Percentiles rank a stretch among this genome's conserved stretches.
These are phyloP conservation scores for Myopa tessellatipennis DNA, from an alignment of 2,888 invertebrate genomes.

Conservation along the genomic window DNA sequence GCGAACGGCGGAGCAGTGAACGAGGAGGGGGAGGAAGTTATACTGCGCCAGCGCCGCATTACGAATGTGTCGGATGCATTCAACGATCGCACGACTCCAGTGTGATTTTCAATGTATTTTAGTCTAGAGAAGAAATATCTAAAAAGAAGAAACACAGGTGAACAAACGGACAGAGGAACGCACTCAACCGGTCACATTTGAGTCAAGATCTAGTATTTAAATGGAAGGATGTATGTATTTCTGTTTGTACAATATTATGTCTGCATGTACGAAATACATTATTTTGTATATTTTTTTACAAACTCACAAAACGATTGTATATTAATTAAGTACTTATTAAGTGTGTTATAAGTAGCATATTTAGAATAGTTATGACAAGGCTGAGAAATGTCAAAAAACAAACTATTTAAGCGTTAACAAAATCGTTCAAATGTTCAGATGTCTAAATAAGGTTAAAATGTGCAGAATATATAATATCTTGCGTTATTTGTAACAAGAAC, in stretches of 20 bases:
- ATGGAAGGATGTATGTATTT: background rate
- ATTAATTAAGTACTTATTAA: background rate
- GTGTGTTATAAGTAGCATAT: background rate
- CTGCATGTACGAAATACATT: background rate
- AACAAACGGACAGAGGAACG: background rate
- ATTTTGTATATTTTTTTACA: constrained; percentile 27
- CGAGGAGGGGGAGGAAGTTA: constrained; percentile 43
- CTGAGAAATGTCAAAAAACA: background rate
- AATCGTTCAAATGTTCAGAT: background rate
- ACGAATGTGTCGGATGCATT: constrained; percentile 43
- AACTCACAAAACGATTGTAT: background rate
- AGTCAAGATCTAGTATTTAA: background rate
- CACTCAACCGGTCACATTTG: background rate
- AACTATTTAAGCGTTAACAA: background rate
- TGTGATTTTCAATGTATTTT: constrained; percentile 47
- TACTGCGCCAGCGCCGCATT: constrained; percentile 44
- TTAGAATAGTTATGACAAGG: background rate
- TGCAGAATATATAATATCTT: background rate
- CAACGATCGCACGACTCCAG: constrained; percentile 55
- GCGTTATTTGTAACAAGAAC: background rate
- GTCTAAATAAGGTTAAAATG: background rate
- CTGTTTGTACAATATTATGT: constrained; percentile 3
- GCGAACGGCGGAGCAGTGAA: constrained; percentile 22
- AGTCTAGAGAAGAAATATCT: background rate
- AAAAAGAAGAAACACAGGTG: background rate